Base-by-base conservation (phyloP, 1,140 invertebrate genomes). In the Galleria mellonella region DNA sequence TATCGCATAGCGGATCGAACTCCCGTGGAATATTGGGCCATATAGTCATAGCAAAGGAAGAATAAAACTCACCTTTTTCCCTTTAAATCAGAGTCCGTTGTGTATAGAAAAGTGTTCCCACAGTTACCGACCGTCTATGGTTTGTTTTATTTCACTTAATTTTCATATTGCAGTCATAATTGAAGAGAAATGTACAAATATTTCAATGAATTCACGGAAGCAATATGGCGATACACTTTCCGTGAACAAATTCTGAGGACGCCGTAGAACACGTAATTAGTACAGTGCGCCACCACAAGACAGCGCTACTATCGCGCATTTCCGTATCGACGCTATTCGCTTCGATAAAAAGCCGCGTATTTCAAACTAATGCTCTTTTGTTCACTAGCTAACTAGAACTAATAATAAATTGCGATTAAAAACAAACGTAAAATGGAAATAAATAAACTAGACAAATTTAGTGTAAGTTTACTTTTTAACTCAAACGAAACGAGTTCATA, bases 11-110 rank as follows among this genome's bases (percentile, higher is more conserved):
- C 86, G 83, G 82, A 81, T 83, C 79, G 77, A 86, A 83, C 73
- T 83, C 82, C 79, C 83, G 84, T 79, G 79, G 83, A 85, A 87
- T 87, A 86, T 87, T 87, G 84, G 83, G 81, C 86, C 86, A 86
- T 87, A 87, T 87, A 86, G 84, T 78, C 86, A 86, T 79, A 73
- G 70, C 74, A 74, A 63, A 83, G 77, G 65, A 81, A 82, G 75
- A 77, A 73, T 83, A 54, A 81, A 84, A 86, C 83, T 87, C 61
- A 87, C 84, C 83, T 84, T 78, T 87, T 83, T 71, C 64, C 53
- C 64, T 48, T 50, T 48, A 59, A 61, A 67, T 68, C 56, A 52
- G 45, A 44, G 51, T 43, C 51, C 63, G 64, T 60, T 61, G 62
- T 59, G 54, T 62, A 55, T 55, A 60, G 64, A 77, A 81, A 63